These are phyloP conservation scores for Megalops atlanticus DNA, from an alignment of 2,113 vertebrate genomes.

Conservation along the genomic window DNA sequence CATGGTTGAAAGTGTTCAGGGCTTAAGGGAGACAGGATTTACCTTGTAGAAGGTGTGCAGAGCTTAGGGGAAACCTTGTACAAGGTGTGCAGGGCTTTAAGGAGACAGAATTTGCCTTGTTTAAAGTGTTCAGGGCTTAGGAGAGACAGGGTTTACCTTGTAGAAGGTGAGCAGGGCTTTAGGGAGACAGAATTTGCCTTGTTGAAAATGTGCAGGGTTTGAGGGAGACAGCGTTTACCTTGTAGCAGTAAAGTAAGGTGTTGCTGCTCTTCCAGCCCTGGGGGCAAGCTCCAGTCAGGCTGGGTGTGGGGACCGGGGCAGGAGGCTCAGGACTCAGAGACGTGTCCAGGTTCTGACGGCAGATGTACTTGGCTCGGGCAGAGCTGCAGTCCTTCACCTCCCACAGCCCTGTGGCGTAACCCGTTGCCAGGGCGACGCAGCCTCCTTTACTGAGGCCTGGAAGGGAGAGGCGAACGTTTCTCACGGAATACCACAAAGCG, in stretches of 20 bases:
- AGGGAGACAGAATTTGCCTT: no score
- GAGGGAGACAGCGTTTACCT: constrained; percentile 66
- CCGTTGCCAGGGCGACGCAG: constrained; percentile 87
- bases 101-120: not conserved
- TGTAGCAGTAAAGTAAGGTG: constrained; percentile 89
- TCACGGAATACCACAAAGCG: not conserved
- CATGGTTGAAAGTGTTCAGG: not conserved
- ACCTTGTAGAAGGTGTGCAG: no score
- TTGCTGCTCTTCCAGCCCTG: constrained; percentile 80
- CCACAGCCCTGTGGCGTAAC: constrained; percentile 87
- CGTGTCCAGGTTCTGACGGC: constrained; percentile 83
- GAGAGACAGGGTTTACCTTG: not conserved
- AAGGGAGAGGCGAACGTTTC: not conserved
- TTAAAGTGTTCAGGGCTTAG: not conserved
- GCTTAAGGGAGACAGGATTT: not conserved
- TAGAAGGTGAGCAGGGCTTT: not conserved
- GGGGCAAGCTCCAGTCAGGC: constrained; percentile 82
- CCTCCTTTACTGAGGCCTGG: constrained; percentile 77
- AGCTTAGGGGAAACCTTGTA: no score
- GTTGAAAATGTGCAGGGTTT: not conserved
- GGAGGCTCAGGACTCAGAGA: constrained; percentile 79
- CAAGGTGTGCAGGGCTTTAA: not conserved
- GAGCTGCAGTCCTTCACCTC: constrained; percentile 82
- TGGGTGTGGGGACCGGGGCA: constrained; percentile 76
- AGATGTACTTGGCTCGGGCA: constrained; percentile 90